phyloP scores from a whole-genome alignment of 2,113 vertebrate species.

The Bettongia penicillata region DNA sequence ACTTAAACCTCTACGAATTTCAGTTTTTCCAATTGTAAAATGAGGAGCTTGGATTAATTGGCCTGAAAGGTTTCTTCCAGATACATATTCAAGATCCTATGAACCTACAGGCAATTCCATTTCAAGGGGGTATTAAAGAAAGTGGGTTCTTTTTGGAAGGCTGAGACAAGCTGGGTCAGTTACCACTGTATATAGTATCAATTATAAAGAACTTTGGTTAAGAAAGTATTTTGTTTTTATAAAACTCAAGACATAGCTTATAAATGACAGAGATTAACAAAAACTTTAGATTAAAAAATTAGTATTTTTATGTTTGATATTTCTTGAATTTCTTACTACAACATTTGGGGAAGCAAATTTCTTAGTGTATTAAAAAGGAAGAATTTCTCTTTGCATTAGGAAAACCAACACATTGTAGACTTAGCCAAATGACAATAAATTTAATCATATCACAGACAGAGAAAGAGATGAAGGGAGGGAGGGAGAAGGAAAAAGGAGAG shows the following conservation, averaged over 20 bases:
- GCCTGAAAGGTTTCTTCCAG: background rate
- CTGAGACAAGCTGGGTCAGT: background rate
- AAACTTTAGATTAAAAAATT: conserved; percentile 19
- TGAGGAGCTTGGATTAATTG: background rate
- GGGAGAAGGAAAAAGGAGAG: too few relatives aligned
- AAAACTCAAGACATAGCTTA: conserved; percentile 57
- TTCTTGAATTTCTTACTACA: conserved; percentile 2
- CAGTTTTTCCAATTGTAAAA: background rate
- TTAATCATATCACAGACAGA: background rate
- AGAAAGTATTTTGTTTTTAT: conserved; percentile 44
- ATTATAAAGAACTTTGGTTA: conserved; percentile 56
- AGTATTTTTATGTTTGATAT: conserved; percentile 4
- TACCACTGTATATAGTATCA: conserved; percentile 26
- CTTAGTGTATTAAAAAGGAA: conserved; percentile 13
- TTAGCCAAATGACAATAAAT: background rate
- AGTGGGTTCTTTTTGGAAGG: background rate
- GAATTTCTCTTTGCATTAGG: background rate
- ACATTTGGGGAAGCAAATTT: background rate
- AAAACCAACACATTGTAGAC: background rate
- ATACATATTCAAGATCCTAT: background rate
- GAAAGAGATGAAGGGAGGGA: too few relatives aligned
- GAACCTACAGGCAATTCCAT: background rate
- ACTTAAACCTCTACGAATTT: background rate
- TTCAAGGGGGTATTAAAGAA: background rate
- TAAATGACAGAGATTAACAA: conserved; percentile 17